Evolutionary conservation across 2,888 invertebrate genomes (phyloP).

Genomic region (Netelia melanura): DNA sequence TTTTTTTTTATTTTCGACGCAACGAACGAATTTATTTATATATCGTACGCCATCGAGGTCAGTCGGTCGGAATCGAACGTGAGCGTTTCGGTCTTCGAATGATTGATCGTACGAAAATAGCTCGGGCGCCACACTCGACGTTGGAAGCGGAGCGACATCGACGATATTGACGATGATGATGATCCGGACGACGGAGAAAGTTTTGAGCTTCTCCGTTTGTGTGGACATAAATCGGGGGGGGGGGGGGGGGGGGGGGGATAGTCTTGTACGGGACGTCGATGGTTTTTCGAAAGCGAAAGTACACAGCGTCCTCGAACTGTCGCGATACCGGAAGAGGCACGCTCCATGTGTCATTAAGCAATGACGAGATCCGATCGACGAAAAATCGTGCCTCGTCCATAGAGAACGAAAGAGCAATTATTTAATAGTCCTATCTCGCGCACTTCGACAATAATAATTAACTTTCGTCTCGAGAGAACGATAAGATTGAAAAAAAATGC

Average conservation of each 20-base stretch:
- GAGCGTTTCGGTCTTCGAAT: conserved; percentile 35
- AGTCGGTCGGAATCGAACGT: conserved; percentile 58
- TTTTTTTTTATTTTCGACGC: not conserved
- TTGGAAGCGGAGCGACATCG: conserved; percentile 9
- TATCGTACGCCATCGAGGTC: conserved; percentile 41
- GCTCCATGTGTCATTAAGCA: no score
- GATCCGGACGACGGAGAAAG: conserved; percentile 72
- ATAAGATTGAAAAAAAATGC: no score
- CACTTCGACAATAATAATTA: no score
- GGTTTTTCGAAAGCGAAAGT: conserved; percentile 79
- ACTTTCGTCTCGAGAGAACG: no score
- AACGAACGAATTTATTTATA: not conserved
- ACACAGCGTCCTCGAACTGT: conserved; percentile 7
- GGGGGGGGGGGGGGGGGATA: no score
- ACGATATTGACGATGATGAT: conserved; percentile 24
- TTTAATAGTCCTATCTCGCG: no score
- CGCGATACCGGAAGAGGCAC: no score
- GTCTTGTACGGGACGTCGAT: conserved; percentile 63
- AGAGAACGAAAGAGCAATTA: no score
- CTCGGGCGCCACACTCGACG: conserved; percentile 37
- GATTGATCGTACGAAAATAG: conserved; percentile 65
- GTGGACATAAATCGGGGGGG: conserved; percentile 1
- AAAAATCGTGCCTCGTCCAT: no score
- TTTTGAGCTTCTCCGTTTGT: conserved; percentile 58
- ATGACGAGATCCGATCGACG: no score